Percentiles rank a stretch among this genome's conserved stretches.
Evolutionary conservation across 2,113 vertebrate species (phyloP).

Genomic region (Rhinolophus ferrumequinum): DNA sequence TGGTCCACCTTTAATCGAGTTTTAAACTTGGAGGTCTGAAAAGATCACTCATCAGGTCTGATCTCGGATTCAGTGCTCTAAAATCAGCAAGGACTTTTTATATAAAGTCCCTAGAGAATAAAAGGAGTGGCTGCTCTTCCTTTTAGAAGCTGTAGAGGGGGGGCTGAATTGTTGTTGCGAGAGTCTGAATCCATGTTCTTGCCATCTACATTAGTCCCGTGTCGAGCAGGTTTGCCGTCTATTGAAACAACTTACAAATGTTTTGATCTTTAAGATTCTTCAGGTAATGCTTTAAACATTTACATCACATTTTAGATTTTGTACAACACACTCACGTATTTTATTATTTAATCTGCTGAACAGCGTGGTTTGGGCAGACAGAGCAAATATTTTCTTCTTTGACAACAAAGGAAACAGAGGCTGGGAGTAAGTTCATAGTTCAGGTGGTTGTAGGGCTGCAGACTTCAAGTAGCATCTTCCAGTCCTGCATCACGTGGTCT

Average conservation of each 20-base stretch:
- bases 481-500: background rate
- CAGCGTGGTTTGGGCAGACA: background rate
- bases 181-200: background rate
- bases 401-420: conserved; percentile 13
- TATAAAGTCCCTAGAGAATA: background rate
- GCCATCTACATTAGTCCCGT: background rate
- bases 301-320: background rate
- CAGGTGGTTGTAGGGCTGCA: background rate
- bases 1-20: background rate
- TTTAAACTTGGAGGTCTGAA: background rate
- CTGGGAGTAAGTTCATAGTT: background rate
- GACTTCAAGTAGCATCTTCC: background rate
- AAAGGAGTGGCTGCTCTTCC: background rate
- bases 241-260: background rate
- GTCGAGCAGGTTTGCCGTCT: background rate
- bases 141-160: background rate
- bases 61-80: background rate
- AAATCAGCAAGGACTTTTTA: background rate
- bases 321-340: background rate
- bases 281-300: background rate
- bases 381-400: background rate
- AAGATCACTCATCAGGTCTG: background rate
- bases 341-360: background rate
- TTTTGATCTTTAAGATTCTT: background rate
- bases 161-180: background rate